Evolutionary conservation across 2,888 invertebrate genomes (phyloP).

Genomic region (Hydraecia micacea): DNA sequence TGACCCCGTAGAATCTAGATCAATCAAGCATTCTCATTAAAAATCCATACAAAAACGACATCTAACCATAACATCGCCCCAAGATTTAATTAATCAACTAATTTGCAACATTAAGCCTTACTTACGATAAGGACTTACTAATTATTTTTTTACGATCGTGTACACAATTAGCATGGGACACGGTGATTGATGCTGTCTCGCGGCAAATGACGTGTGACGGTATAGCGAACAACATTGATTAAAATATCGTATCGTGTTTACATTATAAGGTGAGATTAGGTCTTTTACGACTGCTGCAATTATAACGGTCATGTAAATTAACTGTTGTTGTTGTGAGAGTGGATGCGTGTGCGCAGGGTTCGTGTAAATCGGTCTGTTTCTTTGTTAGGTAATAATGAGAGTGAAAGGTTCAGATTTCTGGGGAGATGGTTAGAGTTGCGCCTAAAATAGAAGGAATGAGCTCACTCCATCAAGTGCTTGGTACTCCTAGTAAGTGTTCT

Average conservation of each 20-base stretch:
- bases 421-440: not conserved
- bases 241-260: constrained; percentile 61
- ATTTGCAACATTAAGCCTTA: constrained; percentile 82
- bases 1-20: not conserved
- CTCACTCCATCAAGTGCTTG: not conserved
- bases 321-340: constrained; percentile 7
- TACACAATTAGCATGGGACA: constrained; percentile 83
- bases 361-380: too few species aligned
- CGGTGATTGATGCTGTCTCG: constrained; percentile 73
- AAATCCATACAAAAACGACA: not conserved
- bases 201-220: constrained; percentile 80
- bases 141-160: constrained; percentile 85
- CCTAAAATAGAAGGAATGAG: not conserved
- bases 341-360: constrained; percentile 9
- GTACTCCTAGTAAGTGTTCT: not conserved
- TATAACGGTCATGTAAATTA: constrained; percentile 33
- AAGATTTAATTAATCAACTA: constrained; percentile 77
- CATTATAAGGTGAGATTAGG: constrained; percentile 49
- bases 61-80: constrained; percentile 42
- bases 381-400: not conserved
- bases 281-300: constrained; percentile 17
- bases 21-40: constrained; percentile 9
- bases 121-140: constrained; percentile 79
- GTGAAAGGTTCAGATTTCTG: not conserved
- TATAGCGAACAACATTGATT: constrained; percentile 75